These are phyloP conservation scores for Ochotona curzoniae DNA, from an alignment of 2,113 vertebrate species.

Conservation along the genomic window DNA sequence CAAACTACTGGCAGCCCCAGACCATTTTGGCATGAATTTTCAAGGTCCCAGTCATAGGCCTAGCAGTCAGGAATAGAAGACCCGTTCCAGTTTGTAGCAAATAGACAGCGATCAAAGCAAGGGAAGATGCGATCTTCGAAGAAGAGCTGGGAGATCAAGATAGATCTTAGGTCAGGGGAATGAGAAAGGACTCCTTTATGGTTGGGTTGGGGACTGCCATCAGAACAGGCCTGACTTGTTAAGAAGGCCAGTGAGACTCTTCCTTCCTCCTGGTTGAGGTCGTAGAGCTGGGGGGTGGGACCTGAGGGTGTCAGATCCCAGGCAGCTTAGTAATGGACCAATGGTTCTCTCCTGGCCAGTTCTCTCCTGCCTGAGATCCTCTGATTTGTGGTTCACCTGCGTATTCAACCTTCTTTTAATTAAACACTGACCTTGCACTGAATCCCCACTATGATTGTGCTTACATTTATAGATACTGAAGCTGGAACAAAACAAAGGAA, in stretches of 20 bases:
- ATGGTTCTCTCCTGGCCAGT: neutral
- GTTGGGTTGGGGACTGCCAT: neutral
- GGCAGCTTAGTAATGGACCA: neutral
- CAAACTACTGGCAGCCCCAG: neutral
- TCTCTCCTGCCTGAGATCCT: neutral
- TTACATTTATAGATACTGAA: conserved; percentile 38
- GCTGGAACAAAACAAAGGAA: conserved; percentile 19
- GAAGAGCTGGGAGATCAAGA: neutral
- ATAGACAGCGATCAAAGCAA: neutral
- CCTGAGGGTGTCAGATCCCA: neutral
- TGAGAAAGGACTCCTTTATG: no score
- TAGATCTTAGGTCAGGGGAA: neutral
- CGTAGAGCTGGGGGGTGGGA: neutral
- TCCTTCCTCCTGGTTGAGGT: neutral
- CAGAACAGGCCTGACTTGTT: neutral
- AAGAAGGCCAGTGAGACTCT: neutral
- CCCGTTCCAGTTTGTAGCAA: neutral
- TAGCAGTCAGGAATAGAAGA: neutral
- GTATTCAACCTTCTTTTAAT: neutral
- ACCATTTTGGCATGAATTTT: neutral
- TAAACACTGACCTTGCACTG: neutral
- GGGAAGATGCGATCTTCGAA: neutral
- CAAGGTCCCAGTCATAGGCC: neutral
- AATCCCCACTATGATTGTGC: neutral
- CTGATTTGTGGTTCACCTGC: neutral